Evolutionary conservation across 2,113 vertebrate species (phyloP).

Genomic region (Ammodytes dubius): DNA sequence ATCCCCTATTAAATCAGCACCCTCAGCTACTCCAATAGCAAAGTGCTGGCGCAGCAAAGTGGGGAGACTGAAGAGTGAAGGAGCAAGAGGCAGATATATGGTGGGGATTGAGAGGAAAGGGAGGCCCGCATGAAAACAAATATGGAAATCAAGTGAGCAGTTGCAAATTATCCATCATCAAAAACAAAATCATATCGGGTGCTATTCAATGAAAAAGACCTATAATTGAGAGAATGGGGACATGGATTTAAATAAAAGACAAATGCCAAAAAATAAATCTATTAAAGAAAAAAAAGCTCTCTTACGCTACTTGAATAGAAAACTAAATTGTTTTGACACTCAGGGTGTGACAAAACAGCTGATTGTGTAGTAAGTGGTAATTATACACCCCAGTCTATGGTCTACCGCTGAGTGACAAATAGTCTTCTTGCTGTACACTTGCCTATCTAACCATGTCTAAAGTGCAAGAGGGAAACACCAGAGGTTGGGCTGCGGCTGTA

Average conservation of each 20-base stretch:
- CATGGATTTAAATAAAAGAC: constrained; percentile 14
- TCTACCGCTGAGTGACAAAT: constrained; percentile 74
- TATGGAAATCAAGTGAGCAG: constrained; percentile 23
- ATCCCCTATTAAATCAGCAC: constrained; percentile 60
- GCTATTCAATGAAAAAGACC: constrained; percentile 32
- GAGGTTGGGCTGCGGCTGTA: constrained; percentile 33
- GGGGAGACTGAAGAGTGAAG: constrained; percentile 39
- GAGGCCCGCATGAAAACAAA: constrained; percentile 43
- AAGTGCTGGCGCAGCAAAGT: constrained; percentile 84
- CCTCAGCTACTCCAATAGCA: constrained; percentile 71
- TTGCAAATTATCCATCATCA: constrained; percentile 48
- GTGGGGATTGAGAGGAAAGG: constrained; percentile 22
- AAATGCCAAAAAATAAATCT: constrained; percentile 29
- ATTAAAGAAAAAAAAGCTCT: constrained; percentile 38
- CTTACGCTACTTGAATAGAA: constrained; percentile 46
- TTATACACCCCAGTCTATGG: constrained; percentile 72
- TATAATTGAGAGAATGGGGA: constrained; percentile 20
- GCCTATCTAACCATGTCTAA: constrained; percentile 54
- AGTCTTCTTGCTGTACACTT: constrained; percentile 56
- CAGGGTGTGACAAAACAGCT: constrained; percentile 69
- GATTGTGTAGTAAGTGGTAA: constrained; percentile 79
- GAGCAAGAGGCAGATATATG: constrained; percentile 49
- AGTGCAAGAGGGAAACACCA: constrained; percentile 42
- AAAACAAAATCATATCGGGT: constrained; percentile 19
- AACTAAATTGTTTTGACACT: constrained; percentile 49